Evolutionary conservation across 2,888 invertebrate species (phyloP).

Genomic region (Polyploca ridens): DNA sequence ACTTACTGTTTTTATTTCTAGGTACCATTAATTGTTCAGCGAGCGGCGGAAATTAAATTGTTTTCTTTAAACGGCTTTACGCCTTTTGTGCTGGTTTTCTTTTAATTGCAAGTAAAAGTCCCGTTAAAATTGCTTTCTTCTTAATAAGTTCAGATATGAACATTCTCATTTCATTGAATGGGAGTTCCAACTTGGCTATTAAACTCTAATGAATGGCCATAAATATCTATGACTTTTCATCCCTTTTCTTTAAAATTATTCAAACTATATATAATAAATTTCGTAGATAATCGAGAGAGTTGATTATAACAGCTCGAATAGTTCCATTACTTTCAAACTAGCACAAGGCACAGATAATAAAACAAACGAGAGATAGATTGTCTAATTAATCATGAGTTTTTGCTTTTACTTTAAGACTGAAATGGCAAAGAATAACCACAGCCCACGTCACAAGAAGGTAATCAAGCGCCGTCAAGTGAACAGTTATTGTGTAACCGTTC

Average conservation of each 20-base stretch:
- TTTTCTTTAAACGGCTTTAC: slow-evolving; percentile 58
- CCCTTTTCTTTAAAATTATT: not conserved
- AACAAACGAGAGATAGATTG: slow-evolving; percentile 5
- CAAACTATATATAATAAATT: not conserved
- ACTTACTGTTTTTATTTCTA: slow-evolving; percentile 38
- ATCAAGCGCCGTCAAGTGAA: slow-evolving; percentile 2
- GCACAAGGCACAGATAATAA: not conserved
- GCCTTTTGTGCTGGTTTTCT: slow-evolving; percentile 49
- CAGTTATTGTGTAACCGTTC: slow-evolving; percentile 31
- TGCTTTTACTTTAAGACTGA: slow-evolving; percentile 4
- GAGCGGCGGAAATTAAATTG: slow-evolving; percentile 57
- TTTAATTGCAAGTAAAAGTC: slow-evolving; percentile 55
- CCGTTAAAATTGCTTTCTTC: slow-evolving; percentile 43
- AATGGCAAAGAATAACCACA: not conserved
- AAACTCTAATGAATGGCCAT: not conserved
- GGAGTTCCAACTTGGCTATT: slow-evolving; percentile 5
- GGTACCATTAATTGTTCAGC: slow-evolving; percentile 47
- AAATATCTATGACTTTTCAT: not conserved
- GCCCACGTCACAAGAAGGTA: not conserved
- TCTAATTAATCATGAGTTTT: slow-evolving; percentile 11
- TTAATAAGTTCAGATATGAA: slow-evolving; percentile 46
- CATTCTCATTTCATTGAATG: slow-evolving; percentile 16
- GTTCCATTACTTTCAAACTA: not conserved
- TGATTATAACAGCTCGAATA: not conserved
- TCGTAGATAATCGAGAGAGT: not conserved